Evolutionary conservation across 2,888 invertebrate genomes (phyloP), one percentile per base, ranked within the genome.

Genomic region (Toxonevra muliebris): DNA sequence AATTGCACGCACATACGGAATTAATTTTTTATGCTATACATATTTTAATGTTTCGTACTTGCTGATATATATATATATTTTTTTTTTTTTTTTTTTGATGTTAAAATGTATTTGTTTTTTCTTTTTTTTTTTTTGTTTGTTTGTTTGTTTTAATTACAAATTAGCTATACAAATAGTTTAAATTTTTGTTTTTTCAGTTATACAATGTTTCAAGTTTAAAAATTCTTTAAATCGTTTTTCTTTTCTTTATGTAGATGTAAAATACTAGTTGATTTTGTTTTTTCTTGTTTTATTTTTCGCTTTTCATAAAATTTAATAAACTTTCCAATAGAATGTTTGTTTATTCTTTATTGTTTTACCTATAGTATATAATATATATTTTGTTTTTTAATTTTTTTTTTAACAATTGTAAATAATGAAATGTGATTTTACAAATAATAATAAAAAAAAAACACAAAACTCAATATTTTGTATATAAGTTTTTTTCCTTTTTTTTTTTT

Each of bases 151-250:
- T 63, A 71, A 68, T 71, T 70, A 66, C 67, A 69, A 69, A 71
- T 74, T 74, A 70, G 65, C 74, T 74, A 74, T 74, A 74, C 73
- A 74, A 70, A 57, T 70, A 69, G 58, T 65, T 70, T 72, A 12
- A 48, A 48, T 19, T 11, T 53, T n/a, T 17, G 20, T 8, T 13
- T 30, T 4, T 13, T 58, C n/a, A 10, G 30, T 11, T 58, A 12
- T 11, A 13, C 17, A 40, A n/a, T 59, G 12, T 17, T 45, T 45
- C 43, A 19, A 12, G 41, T 57, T 59, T 20, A 30, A 57, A 57
- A 57, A 57, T 57, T 17, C 15, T 53, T 19, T 19, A 53, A 13
- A 9, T 42, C 13, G n/a, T n/a, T 43, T 42, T 43, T 58, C 42
- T 8, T 50, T 61, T 45, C 45, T n/a, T 40, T 43, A 42, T 43